Evolutionary conservation across 2,113 vertebrate species (phyloP).

Genomic region (Myrmophylax atrothorax): DNA sequence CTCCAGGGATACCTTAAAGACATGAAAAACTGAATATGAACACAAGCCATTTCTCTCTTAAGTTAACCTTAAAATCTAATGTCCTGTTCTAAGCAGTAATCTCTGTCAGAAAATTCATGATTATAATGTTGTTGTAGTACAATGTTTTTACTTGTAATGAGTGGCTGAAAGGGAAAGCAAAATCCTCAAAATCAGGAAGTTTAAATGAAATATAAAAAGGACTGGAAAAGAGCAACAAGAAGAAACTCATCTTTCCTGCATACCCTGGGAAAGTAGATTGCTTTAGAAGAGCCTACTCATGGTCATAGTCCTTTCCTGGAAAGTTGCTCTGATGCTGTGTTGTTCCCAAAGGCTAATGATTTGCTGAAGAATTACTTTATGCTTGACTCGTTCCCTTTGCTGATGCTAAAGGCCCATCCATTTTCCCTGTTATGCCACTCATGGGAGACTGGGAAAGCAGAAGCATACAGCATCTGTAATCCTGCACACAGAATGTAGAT

Average conservation of each 20-base stretch:
- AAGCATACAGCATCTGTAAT: not conserved
- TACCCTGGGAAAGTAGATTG: not conserved
- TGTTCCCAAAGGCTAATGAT: not conserved
- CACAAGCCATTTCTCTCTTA: not conserved
- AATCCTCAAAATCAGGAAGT: not conserved
- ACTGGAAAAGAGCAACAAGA: not conserved
- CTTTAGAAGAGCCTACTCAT: not conserved
- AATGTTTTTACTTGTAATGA: not conserved
- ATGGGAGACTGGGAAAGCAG: not conserved
- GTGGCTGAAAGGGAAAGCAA: not conserved
- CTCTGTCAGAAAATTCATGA: not conserved
- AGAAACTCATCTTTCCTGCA: not conserved
- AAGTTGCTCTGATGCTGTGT: not conserved
- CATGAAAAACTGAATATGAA: not conserved
- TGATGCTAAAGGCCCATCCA: not conserved
- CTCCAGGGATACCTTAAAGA: not conserved
- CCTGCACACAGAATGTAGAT: not conserved
- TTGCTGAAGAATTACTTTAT: not conserved
- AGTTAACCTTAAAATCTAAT: not conserved
- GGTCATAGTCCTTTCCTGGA: fast-evolving
- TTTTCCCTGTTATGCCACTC: not conserved
- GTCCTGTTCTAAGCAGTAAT: not conserved
- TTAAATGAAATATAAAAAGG: not conserved
- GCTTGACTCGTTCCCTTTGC: not conserved
- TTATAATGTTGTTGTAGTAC: not conserved